phyloP scores from a whole-genome alignment of 2,113 vertebrate genomes.

The Bostrychus sinensis region DNA sequence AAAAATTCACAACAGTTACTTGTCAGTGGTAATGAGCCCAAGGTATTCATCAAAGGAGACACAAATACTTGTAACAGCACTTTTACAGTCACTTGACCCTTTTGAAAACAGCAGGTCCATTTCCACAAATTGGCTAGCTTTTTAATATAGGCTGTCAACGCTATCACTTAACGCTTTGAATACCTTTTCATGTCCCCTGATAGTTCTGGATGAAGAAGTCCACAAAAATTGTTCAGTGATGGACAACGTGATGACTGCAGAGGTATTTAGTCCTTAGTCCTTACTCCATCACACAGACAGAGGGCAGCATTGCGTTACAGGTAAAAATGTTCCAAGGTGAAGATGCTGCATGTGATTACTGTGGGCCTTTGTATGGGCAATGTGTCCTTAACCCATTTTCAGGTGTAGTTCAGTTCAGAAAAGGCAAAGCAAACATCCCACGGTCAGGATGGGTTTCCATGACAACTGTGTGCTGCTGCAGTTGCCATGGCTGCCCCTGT shows the following conservation, averaged over 20 bases:
- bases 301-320: slow-evolving; percentile 36
- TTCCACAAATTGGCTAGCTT: slow-evolving; percentile 1
- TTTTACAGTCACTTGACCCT: not conserved
- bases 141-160: not conserved
- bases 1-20: not conserved
- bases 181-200: not conserved
- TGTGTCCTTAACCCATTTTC: slow-evolving; percentile 3
- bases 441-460: slow-evolving; percentile 48
- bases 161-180: not conserved
- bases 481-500: slow-evolving; percentile 56
- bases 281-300: slow-evolving; percentile 38
- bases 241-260: slow-evolving; percentile 11
- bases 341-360: not conserved
- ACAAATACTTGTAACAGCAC: not conserved
- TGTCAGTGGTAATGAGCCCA: not conserved
- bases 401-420: slow-evolving; percentile 53
- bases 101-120: not conserved
- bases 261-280: slow-evolving; percentile 51
- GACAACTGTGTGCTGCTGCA: slow-evolving; percentile 60
- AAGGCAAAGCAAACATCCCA: slow-evolving; percentile 31
- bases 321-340: not conserved
- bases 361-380: not conserved
- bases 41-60: too few relatives aligned
- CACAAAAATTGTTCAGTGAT: not conserved
- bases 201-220: slow-evolving; percentile 8